A percentile compares a stretch with the other conserved stretches of the same genome.
phyloP scores from a whole-genome alignment of 2,888 invertebrate species.

The Panzeria rudis region DNA sequence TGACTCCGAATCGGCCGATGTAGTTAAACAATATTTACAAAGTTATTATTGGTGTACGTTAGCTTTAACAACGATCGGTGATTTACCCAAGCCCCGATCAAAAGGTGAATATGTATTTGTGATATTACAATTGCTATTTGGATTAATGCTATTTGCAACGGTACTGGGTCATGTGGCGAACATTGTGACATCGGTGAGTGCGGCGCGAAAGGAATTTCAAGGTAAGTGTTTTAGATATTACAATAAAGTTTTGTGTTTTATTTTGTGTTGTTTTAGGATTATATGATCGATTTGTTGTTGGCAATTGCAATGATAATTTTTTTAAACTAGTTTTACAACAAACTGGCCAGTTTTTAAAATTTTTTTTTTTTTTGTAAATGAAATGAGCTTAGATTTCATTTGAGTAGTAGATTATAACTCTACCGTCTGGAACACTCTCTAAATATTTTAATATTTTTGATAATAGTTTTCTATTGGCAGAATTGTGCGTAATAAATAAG shows the following conservation, averaged over 20 bases:
- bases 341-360: no score
- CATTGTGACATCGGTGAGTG: conserved; percentile 98
- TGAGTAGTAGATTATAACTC: no score
- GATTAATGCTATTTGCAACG: conserved; percentile 96
- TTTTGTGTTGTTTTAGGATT: no score
- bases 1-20: conserved; percentile 93
- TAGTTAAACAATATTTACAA: conserved; percentile 97
- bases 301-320: no score
- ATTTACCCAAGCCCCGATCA: conserved; percentile 94
- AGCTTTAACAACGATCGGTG: conserved; percentile 97
- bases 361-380: no score
- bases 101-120: conserved; percentile 98
- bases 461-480: no score
- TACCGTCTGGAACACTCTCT: no score
- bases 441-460: no score
- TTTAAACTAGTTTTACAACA: no score
- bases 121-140: conserved; percentile 96
- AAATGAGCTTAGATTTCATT: no score
- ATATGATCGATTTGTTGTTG: conserved; percentile 25
- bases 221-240: conserved; percentile 86
- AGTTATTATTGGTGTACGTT: conserved; percentile 99
- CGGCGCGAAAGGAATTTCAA: conserved; percentile 99
- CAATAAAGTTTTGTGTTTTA: neutral
- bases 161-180: conserved; percentile 99
- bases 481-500: no score